Evolutionary conservation across 2,113 vertebrate species (phyloP).

Genomic region (Muntiacus reevesi): DNA sequence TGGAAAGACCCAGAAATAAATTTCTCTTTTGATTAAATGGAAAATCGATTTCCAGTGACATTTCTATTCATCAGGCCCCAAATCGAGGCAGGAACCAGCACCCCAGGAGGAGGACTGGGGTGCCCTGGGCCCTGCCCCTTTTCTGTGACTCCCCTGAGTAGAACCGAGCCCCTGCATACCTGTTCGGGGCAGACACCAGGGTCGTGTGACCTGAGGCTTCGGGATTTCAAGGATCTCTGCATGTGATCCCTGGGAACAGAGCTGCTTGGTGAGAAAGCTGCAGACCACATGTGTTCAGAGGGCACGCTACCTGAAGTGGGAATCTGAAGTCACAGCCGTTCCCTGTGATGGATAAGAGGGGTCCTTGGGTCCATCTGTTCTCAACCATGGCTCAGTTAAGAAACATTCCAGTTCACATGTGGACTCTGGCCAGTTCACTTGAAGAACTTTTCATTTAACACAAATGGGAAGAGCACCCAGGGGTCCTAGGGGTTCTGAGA

Average conservation of each 20-base stretch:
- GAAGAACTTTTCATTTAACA: background rate
- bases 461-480: background rate
- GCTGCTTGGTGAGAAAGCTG: background rate
- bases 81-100: background rate
- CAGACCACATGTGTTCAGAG: rapidly evolving
- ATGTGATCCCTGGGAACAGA: background rate
- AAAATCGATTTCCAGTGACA: conserved; percentile 38
- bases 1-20: conserved; percentile 32
- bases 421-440: background rate
- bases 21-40: conserved; percentile 30
- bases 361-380: rapidly evolving
- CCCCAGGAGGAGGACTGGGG: rapidly evolving
- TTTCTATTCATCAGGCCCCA: conserved; percentile 4
- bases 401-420: rapidly evolving
- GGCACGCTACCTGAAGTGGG: rapidly evolving
- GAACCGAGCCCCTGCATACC: rapidly evolving
- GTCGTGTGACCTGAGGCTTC: rapidly evolving
- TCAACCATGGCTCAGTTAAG: background rate
- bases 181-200: rapidly evolving
- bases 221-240: rapidly evolving
- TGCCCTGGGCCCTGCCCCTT: rapidly evolving
- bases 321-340: rapidly evolving
- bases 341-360: rapidly evolving
- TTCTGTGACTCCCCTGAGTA: background rate
- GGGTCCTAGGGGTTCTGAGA: rapidly evolving